Conservation (phyloP, 2,797 vertebrate genomes). For the Hippopotamyrus pictus region DNA sequence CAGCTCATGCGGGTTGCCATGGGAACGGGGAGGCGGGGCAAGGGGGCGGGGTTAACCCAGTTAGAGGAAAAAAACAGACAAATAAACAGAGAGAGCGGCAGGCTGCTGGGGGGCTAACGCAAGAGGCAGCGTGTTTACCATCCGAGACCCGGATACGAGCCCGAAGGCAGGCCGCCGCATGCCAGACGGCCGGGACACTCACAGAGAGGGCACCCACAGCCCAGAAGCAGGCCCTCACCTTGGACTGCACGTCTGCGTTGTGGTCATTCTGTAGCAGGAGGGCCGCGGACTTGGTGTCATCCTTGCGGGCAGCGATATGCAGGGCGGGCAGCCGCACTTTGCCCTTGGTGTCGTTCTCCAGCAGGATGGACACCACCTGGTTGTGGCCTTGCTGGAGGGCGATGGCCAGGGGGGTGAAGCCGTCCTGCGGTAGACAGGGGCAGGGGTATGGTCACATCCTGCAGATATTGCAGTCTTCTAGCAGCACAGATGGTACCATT, state of each 20-base stretch:
- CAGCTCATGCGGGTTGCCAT: constrained; percentile 20
- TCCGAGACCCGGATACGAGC: not conserved
- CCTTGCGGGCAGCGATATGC: constrained; percentile 94
- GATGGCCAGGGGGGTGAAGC: constrained; percentile 93
- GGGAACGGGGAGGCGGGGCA: not conserved
- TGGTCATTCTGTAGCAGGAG: constrained; percentile 95
- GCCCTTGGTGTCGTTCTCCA: constrained; percentile 97
- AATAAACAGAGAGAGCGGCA: constrained; percentile 48
- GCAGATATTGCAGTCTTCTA: too few relatives aligned
- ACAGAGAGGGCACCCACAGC: not conserved
- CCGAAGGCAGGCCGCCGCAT: constrained; percentile 19
- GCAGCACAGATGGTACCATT: not conserved
- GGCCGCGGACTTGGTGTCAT: constrained; percentile 94
- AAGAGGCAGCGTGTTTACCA: not conserved
- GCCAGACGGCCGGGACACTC: not conserved
- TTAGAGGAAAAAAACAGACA: constrained; percentile 49
- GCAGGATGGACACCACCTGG: constrained; percentile 88
- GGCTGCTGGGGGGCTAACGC: constrained; percentile 24
- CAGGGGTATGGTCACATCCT: not conserved
- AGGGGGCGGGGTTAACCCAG: constrained; percentile 17
- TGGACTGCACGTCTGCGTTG: constrained; percentile 95
- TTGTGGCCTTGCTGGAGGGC: constrained; percentile 97
- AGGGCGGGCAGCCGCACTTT: constrained; percentile 90
- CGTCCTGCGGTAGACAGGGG: constrained; percentile 65
- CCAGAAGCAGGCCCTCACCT: constrained; percentile 64